phyloP scores from a whole-genome alignment of 37 sponge, comb jelly and placozoan genomes.

The Theonella swinhoei region DNA sequence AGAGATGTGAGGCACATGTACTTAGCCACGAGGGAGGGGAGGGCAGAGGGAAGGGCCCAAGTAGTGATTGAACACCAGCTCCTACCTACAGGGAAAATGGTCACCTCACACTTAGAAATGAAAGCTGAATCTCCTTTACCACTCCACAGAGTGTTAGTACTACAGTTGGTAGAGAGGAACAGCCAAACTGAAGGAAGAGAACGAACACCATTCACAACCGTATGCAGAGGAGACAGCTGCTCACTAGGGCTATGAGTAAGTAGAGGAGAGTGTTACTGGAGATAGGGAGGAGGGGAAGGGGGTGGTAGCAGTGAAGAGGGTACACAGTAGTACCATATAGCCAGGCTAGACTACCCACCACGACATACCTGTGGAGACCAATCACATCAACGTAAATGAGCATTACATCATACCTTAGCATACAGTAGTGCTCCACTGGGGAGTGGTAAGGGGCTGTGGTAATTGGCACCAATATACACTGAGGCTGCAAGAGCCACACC shows the following conservation, averaged over 20 bases:
- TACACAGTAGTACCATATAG: not conserved
- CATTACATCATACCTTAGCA: not conserved
- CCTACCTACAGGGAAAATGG: slow-evolving; percentile 22
- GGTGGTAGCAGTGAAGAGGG: not conserved
- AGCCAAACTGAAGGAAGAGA: slow-evolving; percentile 9
- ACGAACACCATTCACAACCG: not conserved
- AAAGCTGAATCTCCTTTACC: not conserved
- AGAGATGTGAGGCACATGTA: slow-evolving; percentile 1
- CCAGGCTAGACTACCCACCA: slow-evolving; percentile 12
- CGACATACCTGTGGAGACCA: slow-evolving; percentile 7
- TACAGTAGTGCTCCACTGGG: slow-evolving; percentile 6
- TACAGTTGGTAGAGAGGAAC: not conserved
- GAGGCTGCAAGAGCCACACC: not conserved
- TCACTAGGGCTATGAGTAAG: not conserved
- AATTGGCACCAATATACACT: not conserved
- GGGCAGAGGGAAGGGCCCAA: slow-evolving; percentile 31
- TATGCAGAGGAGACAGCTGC: not conserved
- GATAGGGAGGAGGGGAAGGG: not conserved
- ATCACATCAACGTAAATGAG: slow-evolving; percentile 10
- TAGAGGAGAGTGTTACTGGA: slow-evolving; percentile 38
- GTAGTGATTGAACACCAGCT: not conserved
- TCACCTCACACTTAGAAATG: not conserved
- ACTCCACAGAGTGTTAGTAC: slow-evolving; percentile 18
- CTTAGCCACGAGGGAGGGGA: not conserved
- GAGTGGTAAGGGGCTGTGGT: not conserved